Base-by-base conservation (phyloP, 92 coral and sea anemone species). In the Plumapathes pennacea region DNA sequence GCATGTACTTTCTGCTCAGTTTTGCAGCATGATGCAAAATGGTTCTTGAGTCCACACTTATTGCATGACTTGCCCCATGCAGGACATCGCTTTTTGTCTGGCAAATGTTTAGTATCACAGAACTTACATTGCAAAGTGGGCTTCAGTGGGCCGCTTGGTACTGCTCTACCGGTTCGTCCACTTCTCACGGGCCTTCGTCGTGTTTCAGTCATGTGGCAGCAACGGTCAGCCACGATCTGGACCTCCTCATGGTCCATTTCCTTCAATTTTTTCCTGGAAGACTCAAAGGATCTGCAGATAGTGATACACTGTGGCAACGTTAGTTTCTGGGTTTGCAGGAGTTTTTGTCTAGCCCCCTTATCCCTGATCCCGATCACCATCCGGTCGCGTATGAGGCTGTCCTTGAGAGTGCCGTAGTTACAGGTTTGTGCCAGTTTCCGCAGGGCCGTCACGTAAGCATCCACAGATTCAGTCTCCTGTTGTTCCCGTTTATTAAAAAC, bases 371-470 rank as follows among this genome's bases (percentile, higher is more conserved):
- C 89, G 15, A 68, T 30, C 31, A 74, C 82, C 42, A 74, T 68
- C 50, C 74, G 27, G 32, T 68, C 84, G 46, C 76, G 42, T 24
- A 78, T 20, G 18, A 78, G 58, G 38, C 64, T 75, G 23, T 77
- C 63, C 39, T 76, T 69, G 18, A 80, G 63, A 25, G 60, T 32
- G n/a, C 95, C 84, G 41, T 62, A 80, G 67, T 81, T 85, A 25
- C 81, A 85, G 12, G 82, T 81, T 34, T 81, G 65, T 2, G 89
- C 82, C 65, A 81, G 59, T 2, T 63, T 60, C 23, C 64, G 60
- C 17, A 81, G 70, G 43, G 81, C 81, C 32, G 95, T 69, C 57
- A 80, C 77, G 55, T 76, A 76, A 4, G 85, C 76, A 46, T 87
- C 89, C 25, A 82, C 50, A 2, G 89, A 29, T 62, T 87, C 86